phyloP scores from a whole-genome alignment of 2,888 invertebrate species.

The Ophioninae sp. region DNA sequence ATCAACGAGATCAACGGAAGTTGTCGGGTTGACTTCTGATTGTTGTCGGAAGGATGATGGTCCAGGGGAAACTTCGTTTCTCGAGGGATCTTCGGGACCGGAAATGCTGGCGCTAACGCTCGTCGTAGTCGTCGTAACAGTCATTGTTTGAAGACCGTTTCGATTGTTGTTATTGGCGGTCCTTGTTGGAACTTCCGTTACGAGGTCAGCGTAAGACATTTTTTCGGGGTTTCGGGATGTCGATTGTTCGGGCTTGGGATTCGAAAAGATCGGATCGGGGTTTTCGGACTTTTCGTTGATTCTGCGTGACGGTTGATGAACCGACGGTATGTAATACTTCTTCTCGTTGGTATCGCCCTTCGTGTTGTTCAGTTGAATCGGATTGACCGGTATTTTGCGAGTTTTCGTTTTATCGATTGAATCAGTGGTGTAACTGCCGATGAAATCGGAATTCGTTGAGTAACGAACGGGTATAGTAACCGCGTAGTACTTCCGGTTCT shows the following conservation, averaged over 20 bases:
- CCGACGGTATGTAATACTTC: conserved; percentile 57
- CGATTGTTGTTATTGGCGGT: neutral
- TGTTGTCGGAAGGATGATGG: conserved; percentile 22
- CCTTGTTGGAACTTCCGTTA: neutral
- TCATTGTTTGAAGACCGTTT: conserved; percentile 3
- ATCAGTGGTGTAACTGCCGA: neutral
- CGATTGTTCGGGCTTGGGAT: neutral
- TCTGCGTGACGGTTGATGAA: neutral
- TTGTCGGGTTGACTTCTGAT: conserved; percentile 4
- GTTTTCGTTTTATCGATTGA: conserved; percentile 19
- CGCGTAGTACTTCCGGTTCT: conserved; percentile 54
- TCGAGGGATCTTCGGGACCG: conserved; percentile 47
- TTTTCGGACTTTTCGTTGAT: neutral
- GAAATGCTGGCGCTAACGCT: neutral
- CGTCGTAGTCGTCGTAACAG: conserved; percentile 13
- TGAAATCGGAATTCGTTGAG: neutral
- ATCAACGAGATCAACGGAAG: conserved; percentile 8
- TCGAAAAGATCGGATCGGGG: neutral
- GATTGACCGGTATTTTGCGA: conserved; percentile 30
- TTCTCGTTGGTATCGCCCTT: conserved; percentile 34
- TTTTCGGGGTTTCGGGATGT: neutral
- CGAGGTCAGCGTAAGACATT: neutral
- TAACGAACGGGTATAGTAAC: conserved; percentile 29
- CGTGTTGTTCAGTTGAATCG: conserved; percentile 11
- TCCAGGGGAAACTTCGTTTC: conserved; percentile 59